phyloP scores from a whole-genome alignment of 2,797 vertebrate genomes.

The Trichosurus vulpecula region DNA sequence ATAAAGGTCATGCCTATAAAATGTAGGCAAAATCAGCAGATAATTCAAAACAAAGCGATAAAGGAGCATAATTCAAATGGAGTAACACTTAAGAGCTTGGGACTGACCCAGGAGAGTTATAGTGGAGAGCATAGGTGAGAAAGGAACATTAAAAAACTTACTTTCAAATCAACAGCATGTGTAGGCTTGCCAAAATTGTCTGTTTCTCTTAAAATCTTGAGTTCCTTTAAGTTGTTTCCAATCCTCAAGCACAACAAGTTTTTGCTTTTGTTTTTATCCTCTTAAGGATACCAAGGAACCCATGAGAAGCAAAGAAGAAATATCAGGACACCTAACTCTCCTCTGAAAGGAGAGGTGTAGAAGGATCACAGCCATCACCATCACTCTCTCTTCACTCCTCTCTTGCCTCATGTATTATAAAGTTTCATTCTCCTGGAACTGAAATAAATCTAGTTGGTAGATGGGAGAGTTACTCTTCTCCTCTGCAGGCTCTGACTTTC shows the following conservation, averaged over 20 bases:
- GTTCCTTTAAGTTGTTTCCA: neutral
- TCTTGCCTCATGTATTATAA: neutral
- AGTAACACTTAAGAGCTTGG: neutral
- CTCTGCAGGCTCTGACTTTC: neutral
- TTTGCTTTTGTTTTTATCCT: neutral
- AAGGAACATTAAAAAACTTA: neutral
- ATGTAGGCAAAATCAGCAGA: neutral
- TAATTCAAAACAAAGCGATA: conserved; percentile 13
- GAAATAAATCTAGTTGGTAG: neutral
- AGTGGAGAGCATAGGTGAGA: neutral
- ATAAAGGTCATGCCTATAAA: neutral
- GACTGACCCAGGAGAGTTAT: neutral
- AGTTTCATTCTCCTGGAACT: neutral
- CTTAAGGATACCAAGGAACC: neutral
- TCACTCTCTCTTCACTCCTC: neutral
- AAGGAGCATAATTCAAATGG: neutral
- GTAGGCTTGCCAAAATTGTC: neutral
- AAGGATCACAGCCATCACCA: neutral
- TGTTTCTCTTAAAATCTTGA: neutral
- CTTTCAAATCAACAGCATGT: neutral
- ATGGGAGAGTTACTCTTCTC: neutral
- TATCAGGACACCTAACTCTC: neutral
- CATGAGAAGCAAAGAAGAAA: neutral
- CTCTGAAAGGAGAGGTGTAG: neutral
- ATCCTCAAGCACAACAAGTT: neutral